These are phyloP conservation scores for Ailuropoda melanoleuca DNA, from an alignment of 2,113 vertebrate genomes.

Conservation along the genomic window DNA sequence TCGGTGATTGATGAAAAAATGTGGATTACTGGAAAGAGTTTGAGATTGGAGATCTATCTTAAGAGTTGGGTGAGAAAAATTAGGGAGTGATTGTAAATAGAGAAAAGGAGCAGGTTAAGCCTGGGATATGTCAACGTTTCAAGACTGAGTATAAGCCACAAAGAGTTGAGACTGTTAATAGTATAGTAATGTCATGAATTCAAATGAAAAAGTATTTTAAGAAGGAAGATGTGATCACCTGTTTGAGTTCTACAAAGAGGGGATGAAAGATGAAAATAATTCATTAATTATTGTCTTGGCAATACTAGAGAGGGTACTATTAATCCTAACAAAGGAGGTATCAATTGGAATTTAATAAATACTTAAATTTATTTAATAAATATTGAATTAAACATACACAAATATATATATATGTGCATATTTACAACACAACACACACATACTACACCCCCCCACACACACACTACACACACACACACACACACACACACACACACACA, in stretches of 20 bases:
- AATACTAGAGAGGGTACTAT: not conserved
- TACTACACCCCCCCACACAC: not conserved
- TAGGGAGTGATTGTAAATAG: not conserved
- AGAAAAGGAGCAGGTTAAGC: not conserved
- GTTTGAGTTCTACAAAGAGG: not conserved
- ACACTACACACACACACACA: not conserved
- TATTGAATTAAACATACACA: not conserved
- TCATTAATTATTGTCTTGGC: not conserved
- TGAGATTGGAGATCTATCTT: not conserved
- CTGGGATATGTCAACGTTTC: not conserved
- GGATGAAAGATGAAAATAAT: not conserved
- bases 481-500: not conserved
- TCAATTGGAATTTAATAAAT: not conserved
- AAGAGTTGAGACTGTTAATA: not conserved
- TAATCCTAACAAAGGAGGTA: not conserved
- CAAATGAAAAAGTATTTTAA: not conserved
- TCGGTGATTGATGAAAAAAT: not conserved
- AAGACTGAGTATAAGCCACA: not conserved
- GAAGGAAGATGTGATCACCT: not conserved
- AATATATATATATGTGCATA: not conserved
- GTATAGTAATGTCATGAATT: not conserved
- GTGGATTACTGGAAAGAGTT: not conserved
- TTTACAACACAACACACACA: not conserved
- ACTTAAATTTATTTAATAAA: not conserved
- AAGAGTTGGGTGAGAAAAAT: not conserved